Evolutionary conservation across 2,888 invertebrate genomes (phyloP), one percentile per base, ranked within the genome.

Genomic region (Drosophila subquinaria): DNA sequence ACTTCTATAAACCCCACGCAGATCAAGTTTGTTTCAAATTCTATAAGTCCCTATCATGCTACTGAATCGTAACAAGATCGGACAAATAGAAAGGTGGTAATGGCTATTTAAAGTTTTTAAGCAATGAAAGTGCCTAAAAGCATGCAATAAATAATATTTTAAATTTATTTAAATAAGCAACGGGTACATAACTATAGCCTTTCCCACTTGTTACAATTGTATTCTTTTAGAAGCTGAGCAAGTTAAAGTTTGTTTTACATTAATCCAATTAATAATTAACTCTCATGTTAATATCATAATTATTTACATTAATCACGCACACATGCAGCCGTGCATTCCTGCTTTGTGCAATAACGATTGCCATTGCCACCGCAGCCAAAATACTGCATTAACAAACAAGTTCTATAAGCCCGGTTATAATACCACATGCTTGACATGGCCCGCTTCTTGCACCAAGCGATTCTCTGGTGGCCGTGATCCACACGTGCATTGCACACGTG

Each of bases 351-450:
- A 23, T 20, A 78, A 0, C 73, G 79, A 59, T 78, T 76, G 2
- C 33, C 33, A 51, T 74, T 79, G 61, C 69, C 79, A 8, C 53
- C 61, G 10, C 76, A 76, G 38, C 78, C 78, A 23, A 36, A 11
- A 11, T 35, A 76, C 1, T 50, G 13, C 52, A 73, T 57, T 23
- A 0, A 36, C 0, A 27, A 9, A 15, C 76, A 77, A 2, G 27
- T 9, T 0, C 20, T 9, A 15, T 40, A 30, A 0, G 11, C 0
- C 0, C 3, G 20, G 9, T 63, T 47, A 20, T 20, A 73, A 42
- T 36, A 64, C 73, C 67, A 77, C 75, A 76, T 72, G 1, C 27
- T 13, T 0, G 2, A 0, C 36, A 27, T 76, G 2, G 47, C 45
- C 0, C n/a, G 3, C 0, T 50, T 8, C 5, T n/a, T 51, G 38